Conservation (phyloP, 2,888 invertebrate species). For the Drosophila mercatorum region DNA sequence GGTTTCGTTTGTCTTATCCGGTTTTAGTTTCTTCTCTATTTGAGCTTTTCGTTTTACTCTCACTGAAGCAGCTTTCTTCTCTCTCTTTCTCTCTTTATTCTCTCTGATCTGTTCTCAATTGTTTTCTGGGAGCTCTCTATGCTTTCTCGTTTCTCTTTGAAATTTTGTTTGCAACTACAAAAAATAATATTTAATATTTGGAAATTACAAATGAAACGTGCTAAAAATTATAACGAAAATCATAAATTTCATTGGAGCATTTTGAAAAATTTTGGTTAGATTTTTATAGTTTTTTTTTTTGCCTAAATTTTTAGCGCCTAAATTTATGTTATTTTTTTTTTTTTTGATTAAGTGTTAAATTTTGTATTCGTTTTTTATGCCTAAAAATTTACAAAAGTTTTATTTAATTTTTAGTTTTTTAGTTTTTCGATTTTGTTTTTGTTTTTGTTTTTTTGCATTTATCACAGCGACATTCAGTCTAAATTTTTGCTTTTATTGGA, state of each 20-base stretch:
- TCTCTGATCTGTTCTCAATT: slow-evolving; percentile 30
- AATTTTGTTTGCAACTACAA: slow-evolving; percentile 71
- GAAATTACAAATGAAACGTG: slow-evolving; percentile 12
- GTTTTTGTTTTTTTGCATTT: slow-evolving; percentile 73
- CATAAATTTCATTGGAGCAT: slow-evolving; percentile 52
- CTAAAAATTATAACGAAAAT: slow-evolving; percentile 2
- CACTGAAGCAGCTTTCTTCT: slow-evolving; percentile 67
- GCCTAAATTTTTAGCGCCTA: slow-evolving; percentile 74
- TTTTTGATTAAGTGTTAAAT: slow-evolving; percentile 67
- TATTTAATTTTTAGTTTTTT: slow-evolving; percentile 52
- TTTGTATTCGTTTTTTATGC: slow-evolving; percentile 57
- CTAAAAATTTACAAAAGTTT: slow-evolving; percentile 83
- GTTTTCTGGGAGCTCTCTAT: slow-evolving; percentile 6
- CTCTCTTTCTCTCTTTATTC: slow-evolving; percentile 2
- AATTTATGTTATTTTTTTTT: slow-evolving; percentile 62
- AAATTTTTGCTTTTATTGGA: slow-evolving; percentile 84
- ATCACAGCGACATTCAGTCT: slow-evolving; percentile 84
- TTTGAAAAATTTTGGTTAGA: slow-evolving; percentile 51
- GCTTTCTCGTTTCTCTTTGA: slow-evolving; percentile 52
- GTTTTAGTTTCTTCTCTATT: slow-evolving; percentile 30
- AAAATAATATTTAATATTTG: slow-evolving; percentile 26
- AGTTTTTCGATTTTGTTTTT: slow-evolving; percentile 35
- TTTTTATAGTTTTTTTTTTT: slow-evolving; percentile 33
- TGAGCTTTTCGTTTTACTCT: slow-evolving; percentile 33
- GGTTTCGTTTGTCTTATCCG: slow-evolving; percentile 40